Percentiles rank a stretch among this genome's conserved stretches.
Conservation (phyloP, 2,113 vertebrate species). For the Propithecus coquereli region DNA sequence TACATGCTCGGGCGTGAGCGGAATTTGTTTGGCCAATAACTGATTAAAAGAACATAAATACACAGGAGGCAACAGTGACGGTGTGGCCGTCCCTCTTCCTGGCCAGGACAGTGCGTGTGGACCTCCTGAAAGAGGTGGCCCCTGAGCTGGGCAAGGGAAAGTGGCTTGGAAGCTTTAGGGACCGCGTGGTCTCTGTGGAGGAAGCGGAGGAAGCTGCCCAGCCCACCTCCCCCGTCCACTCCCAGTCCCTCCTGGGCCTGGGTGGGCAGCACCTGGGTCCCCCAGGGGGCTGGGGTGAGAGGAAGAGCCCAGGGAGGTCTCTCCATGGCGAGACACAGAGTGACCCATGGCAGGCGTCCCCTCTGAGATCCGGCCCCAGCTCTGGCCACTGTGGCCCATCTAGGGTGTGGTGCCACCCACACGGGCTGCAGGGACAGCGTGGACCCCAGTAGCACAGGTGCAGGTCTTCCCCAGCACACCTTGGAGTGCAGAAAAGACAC, state of each 20-base stretch:
- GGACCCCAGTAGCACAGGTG: neutral
- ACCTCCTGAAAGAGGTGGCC: neutral
- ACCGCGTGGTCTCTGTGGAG: neutral
- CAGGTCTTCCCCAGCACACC: neutral
- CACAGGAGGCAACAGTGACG: accelerated
- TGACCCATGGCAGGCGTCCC: neutral
- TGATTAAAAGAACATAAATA: neutral
- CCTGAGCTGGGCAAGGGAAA: neutral
- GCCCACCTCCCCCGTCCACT: no score
- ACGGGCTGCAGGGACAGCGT: neutral
- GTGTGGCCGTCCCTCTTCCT: neutral
- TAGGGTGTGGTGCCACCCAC: no score
- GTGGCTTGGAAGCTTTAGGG: neutral
- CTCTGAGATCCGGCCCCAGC: neutral
- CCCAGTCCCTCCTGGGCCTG: neutral
- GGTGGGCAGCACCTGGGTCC: neutral
- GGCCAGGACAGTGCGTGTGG: neutral
- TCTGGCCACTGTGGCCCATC: neutral
- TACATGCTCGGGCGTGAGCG: accelerated
- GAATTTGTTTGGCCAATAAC: neutral
- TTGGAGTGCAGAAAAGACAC: neutral
- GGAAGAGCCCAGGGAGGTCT: neutral
- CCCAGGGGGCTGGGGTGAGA: neutral
- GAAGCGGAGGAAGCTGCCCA: no score
- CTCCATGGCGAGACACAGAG: neutral